Evolutionary conservation across 2,113 vertebrate genomes (phyloP).

Genomic region (Condylura cristata): DNA sequence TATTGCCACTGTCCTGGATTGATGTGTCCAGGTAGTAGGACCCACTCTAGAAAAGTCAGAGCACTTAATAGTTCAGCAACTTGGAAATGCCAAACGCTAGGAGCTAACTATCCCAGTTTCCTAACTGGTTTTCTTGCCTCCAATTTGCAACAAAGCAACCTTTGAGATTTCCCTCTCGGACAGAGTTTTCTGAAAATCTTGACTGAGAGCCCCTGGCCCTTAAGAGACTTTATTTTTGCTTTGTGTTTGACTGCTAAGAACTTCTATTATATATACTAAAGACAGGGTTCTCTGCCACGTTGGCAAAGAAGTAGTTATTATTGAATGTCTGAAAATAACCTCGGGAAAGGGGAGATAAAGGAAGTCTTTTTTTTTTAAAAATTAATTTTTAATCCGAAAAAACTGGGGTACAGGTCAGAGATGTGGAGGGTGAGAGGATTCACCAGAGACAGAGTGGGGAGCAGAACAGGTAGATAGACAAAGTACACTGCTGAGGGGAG

Average conservation of each 20-base stretch:
- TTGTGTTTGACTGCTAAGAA: neutral
- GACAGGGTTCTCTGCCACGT: neutral
- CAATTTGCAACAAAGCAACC: neutral
- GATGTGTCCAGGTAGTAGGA: neutral
- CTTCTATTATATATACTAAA: neutral
- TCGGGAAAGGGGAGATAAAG: conserved; percentile 13
- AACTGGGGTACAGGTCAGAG: too few species aligned
- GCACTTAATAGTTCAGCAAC: neutral
- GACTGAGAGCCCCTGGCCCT: neutral
- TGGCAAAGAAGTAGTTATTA: neutral
- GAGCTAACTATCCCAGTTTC: neutral
- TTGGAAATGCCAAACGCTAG: neutral
- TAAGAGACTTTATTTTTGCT: neutral
- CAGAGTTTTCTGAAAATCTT: neutral
- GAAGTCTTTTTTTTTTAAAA: neutral
- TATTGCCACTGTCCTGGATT: neutral
- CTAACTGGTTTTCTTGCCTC: neutral
- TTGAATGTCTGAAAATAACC: neutral
- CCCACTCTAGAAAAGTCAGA: neutral
- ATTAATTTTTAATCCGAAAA: too few species aligned
- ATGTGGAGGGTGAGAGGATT: too few species aligned
- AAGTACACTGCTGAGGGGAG: too few species aligned
- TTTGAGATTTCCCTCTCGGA: neutral
- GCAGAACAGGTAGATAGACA: too few species aligned
- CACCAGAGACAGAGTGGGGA: too few species aligned